Base-by-base conservation (phyloP, 2,888 invertebrate genomes). In the Spisula solida region DNA sequence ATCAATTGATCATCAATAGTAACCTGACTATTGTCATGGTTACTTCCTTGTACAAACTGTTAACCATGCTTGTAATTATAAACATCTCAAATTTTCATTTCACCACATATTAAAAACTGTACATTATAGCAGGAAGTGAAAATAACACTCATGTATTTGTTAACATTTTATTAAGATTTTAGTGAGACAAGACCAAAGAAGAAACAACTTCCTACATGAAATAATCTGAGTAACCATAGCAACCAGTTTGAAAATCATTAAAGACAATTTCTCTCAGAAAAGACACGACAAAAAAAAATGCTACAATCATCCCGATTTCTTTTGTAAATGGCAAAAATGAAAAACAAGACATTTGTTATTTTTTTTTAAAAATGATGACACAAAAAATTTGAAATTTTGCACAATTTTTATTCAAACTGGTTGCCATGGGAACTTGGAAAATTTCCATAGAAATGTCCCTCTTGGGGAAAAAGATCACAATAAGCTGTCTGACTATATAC, bases 141-240 rank as follows among this genome's bases (percentile, higher is more conserved):
- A 51, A 56, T 0, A 83, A 88, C 25, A 80, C 47, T 6, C 60
- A 20, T 18, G 20, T 78, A 86, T 86, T 91, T 90, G 90, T 92
- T 90, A 92, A 90, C 90, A 90, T 92, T 92, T 92, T 92, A 90
- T 88, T 90, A 75, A 88, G 88, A 86, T 88, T 88, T 92, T 90
- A 90, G 92, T 92, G 92, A 92, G 92, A 92, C 92, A 92, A 90
- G 83, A 92, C 83, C 86, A 82, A 92, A 87, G 90, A 90, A 90
- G 90, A 81, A 89, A 90, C 84, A 79, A 86, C 89, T 89, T 87
- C 92, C 90, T 87, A 90, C 89, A 87, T 81, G 82, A 89, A 85
- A 86, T n/a, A 60, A 82, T 78, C 75, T 85, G 81, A 80, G 88
- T 92, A 82, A 80, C 92, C 89, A 92, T 90, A 81, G 88, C 80